Evolutionary conservation across 2,113 vertebrate species (phyloP), one percentile per base, ranked within the genome.

Genomic region (Apus apus): DNA sequence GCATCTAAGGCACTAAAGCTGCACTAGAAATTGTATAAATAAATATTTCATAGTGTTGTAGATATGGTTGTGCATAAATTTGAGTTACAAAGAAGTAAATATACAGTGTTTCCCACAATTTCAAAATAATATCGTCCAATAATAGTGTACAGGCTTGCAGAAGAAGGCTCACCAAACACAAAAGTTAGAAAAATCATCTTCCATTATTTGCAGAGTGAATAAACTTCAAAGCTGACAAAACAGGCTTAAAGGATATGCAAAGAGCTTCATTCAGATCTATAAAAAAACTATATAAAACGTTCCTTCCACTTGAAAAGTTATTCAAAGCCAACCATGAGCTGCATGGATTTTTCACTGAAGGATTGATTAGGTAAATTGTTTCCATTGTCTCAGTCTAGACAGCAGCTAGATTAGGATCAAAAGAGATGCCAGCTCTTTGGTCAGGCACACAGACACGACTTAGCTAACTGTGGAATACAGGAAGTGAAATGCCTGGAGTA

Each of bases 361-460:
- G 50, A 89, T 5, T 89, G 89, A 87, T 68, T 17, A 36, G 30
- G n/a, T 68, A 87, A 95, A 91, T 93, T 66, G 89, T 95, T 95
- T 91, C 61, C 93, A 93, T 96, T 96, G 91, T 89, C 70, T 76
- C 91, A 82, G 96, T 96, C 96, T 95, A 96, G 95, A 97, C 89
- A 97, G 87, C 22, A 79, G 66, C 45, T 50, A 94, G 95, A 96
- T 87, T 91, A 89, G 78, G 89, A 96, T 93, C 96, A 95, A 85
- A 94, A 75, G 11, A 87, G 71, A 89, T 91, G 73, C 50, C 84
- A 91, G 53, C 51, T 91, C 62, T 89, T 81, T 65, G 40, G 38
- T 78, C 73, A 86, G 62, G 57, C 94, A 50, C 22, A 67, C 32
- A 75, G 45, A 75, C 27, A 46, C 4, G 19, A 36, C n/a, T 70